Conservation (phyloP, 2,888 invertebrate species). For the Meta bourneti region DNA sequence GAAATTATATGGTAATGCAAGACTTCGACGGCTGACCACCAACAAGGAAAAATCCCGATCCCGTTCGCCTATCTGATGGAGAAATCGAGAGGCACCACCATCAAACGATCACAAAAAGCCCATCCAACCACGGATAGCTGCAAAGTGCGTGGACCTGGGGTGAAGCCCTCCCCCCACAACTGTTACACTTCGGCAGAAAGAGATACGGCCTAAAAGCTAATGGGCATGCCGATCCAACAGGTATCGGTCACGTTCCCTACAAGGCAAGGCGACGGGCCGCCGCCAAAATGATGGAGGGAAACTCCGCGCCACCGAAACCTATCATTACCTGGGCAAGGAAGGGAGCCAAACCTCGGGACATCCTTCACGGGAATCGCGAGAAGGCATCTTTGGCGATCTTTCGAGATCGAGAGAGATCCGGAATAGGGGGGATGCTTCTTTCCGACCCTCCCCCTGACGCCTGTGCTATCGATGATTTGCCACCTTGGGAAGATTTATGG, state of each 20-base stretch:
- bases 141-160: no score
- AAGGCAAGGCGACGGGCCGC: background rate
- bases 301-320: background rate
- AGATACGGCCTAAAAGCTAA: background rate
- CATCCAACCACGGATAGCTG: no score
- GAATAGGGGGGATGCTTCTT: conserved; percentile 15
- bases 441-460: conserved; percentile 50
- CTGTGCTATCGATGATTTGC: conserved; percentile 67
- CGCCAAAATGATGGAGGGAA: conserved; percentile 1
- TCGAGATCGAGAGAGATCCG: conserved; percentile 20
- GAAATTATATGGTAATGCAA: no score
- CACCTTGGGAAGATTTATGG: conserved; percentile 59
- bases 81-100: no score
- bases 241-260: conserved; percentile 37
- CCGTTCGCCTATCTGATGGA: no score
- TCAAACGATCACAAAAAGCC: no score
- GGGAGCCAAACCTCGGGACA: background rate
- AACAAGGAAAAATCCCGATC: no score
- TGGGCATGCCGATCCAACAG: conserved; percentile 2
- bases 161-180: no score
- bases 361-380: conserved; percentile 20
- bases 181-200: no score
- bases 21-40: no score
- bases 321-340: conserved; percentile 27
- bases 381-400: conserved; percentile 2